Base-by-base conservation (phyloP, 2,888 invertebrate species). In the Apamea sordens region DNA sequence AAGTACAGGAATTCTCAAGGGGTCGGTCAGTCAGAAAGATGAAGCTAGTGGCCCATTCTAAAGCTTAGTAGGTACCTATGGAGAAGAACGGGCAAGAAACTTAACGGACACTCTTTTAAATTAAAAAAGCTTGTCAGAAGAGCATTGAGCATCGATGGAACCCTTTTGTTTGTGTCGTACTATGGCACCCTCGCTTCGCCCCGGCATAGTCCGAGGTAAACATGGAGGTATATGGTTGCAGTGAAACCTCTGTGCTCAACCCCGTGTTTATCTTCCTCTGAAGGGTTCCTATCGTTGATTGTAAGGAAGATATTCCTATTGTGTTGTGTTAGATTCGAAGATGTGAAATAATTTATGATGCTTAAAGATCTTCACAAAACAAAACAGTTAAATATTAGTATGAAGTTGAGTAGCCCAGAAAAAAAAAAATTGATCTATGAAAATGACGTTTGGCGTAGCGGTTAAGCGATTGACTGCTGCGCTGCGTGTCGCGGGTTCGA, bases 141-240 rank as follows among this genome's bases (percentile, higher is more conserved):
- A 59, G 53, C 53, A 56, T 56, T 24, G 24, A n/a, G n/a, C 18
- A 53, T 36, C 24, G 32, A 36, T 53, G 53, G 70, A 32, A n/a
- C 2, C n/a, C 1, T 59, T 15, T 11, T 6, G 36, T n/a, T 50
- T 72, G 8, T 67, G 32, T 81, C 73, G 28, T 32, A 32, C 6
- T 56, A 47, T 24, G 7, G 28, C 18, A 41, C 41, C 59, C 32
- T 32, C 69, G 61, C 53, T 56, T 59, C 7, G 8, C 41, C 50
- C 36, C 15, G 47, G 47, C 13, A 47, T 56, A 24, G 64, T 65
- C 73, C 61, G 36, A 69, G 53, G 73, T 74, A 87, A 83, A 88
- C 63, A 83, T 47, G 47, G 50, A 72, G 70, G 79, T 79, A 78
- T 87, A 77, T 13, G 74, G 72, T 86, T 86, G 78, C 83, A 73